Conservation (phyloP, 2,888 invertebrate species). For the Dryomyza anilis region DNA sequence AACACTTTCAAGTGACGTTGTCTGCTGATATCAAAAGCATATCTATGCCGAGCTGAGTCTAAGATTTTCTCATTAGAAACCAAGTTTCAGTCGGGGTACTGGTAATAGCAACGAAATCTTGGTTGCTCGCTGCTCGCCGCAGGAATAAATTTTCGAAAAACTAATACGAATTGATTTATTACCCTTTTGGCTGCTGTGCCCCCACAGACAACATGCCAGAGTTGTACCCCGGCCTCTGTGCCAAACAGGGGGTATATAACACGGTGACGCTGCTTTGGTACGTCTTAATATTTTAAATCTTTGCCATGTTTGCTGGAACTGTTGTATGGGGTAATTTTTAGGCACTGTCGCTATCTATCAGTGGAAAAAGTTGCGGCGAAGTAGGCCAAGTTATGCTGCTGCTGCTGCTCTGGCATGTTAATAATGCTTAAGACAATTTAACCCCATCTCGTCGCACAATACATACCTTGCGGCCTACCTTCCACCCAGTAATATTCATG, state of each 20-base stretch:
- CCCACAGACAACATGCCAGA: no score
- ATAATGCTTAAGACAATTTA: slow-evolving; percentile 46
- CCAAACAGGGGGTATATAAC: no score
- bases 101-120: slow-evolving; percentile 35
- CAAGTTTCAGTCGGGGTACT: slow-evolving; percentile 27
- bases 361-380: no score
- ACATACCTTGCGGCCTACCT: neutral
- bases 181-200: slow-evolving; percentile 42
- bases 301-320: neutral
- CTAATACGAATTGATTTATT: slow-evolving; percentile 61
- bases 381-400: neutral
- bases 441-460: slow-evolving; percentile 15
- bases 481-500: neutral
- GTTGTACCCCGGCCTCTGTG: no score
- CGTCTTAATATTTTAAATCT: slow-evolving; percentile 31
- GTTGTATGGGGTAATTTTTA: neutral
- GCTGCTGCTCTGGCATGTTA: slow-evolving; percentile 40
- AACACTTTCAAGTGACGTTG: slow-evolving; percentile 19
- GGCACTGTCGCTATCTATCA: neutral
- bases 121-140: slow-evolving; percentile 43
- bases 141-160: slow-evolving; percentile 60
- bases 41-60: neutral
- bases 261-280: slow-evolving; percentile 15
- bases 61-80: slow-evolving; percentile 54
- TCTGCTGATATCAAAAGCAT: slow-evolving; percentile 20